phyloP scores from a whole-genome alignment of 2,113 vertebrate species.

The Micromys minutus region DNA sequence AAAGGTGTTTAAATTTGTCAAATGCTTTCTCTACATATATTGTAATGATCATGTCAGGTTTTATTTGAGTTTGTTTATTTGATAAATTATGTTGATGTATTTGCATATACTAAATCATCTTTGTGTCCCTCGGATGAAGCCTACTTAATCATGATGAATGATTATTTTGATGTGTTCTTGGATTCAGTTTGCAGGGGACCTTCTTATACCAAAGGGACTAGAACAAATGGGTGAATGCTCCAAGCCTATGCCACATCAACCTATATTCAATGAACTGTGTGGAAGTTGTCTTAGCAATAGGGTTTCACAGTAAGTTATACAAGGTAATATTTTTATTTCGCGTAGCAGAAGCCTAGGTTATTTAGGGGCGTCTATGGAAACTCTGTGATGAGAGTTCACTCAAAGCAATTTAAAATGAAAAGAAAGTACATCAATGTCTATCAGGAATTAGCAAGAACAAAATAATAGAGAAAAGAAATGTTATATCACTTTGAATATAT shows the following conservation, averaged over 20 bases:
- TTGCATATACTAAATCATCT: too few species aligned
- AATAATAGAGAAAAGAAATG: background rate
- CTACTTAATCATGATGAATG: too few species aligned
- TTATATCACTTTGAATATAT: background rate
- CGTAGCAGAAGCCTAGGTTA: background rate
- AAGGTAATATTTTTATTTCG: background rate
- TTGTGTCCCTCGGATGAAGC: too few species aligned
- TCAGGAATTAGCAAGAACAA: background rate
- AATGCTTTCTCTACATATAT: too few species aligned
- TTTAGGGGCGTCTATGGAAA: background rate
- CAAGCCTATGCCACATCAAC: background rate
- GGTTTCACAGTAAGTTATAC: background rate
- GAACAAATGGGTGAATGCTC: background rate
- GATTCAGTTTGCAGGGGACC: background rate
- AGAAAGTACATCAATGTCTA: background rate
- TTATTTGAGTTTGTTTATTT: too few species aligned
- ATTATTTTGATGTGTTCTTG: too few species aligned
- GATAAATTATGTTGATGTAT: too few species aligned
- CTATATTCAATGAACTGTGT: background rate
- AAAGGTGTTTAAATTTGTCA: too few species aligned
- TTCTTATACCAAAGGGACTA: background rate
- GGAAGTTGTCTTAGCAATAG: background rate
- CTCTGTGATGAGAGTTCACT: background rate
- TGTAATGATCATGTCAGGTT: too few species aligned
- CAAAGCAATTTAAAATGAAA: background rate